A percentile compares a stretch with the other conserved stretches of the same genome.
These are phyloP conservation scores for Taurulus bubalis DNA, from an alignment of 2,113 vertebrate genomes.

Conservation along the genomic window DNA sequence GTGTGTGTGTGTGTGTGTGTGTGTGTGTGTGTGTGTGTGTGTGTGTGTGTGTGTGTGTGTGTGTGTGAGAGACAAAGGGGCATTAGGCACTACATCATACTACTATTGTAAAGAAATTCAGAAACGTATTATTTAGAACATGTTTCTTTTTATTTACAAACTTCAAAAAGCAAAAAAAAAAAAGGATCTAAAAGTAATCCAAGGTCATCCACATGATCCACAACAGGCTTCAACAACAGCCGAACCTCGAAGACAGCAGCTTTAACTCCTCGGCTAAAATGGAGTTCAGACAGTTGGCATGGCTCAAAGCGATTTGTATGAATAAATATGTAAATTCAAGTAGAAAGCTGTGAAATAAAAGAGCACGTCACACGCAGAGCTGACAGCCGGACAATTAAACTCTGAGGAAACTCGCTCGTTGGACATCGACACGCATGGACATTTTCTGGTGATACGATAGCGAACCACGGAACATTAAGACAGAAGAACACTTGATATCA, in stretches of 20 bases:
- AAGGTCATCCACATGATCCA: conserved; percentile 67
- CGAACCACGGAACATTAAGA: conserved; percentile 7
- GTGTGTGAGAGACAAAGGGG: too few species aligned
- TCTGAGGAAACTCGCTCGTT: conserved; percentile 41
- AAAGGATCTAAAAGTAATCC: conserved; percentile 64
- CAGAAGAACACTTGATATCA: conserved; percentile 44
- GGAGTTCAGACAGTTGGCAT: conserved; percentile 64
- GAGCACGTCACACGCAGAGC: conserved; percentile 43
- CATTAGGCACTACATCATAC: too few species aligned
- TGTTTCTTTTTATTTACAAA: conserved; percentile 84
- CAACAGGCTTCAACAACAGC: conserved; percentile 66
- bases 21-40: too few species aligned
- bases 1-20: too few species aligned
- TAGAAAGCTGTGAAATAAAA: conserved; percentile 74
- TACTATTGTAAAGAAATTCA: conserved; percentile 28
- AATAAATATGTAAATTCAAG: conserved; percentile 84
- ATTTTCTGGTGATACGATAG: conserved; percentile 56
- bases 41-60: too few species aligned
- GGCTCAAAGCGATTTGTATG: conserved; percentile 59
- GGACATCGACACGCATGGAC: conserved; percentile 30
- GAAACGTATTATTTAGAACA: conserved; percentile 63
- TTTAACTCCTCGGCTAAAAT: conserved; percentile 60
- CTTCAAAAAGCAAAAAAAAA: conserved; percentile 66
- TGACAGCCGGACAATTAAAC: conserved; percentile 47
- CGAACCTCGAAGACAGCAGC: conserved; percentile 68